Evolutionary conservation across 2,888 invertebrate species (phyloP).

Genomic region (Urechis unicinctus): DNA sequence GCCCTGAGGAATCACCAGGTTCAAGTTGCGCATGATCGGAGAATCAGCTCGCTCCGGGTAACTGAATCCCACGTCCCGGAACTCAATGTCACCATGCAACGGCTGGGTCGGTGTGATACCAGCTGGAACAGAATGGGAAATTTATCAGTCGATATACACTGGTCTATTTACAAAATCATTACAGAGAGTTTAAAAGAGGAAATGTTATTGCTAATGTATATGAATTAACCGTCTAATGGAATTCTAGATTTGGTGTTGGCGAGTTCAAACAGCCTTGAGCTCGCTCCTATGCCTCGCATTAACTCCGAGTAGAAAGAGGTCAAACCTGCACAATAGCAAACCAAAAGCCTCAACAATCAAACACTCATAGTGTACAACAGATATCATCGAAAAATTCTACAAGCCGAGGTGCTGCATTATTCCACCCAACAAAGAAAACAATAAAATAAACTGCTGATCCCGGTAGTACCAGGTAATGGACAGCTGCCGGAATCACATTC

Average conservation of each 20-base stretch:
- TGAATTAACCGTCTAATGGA: slow-evolving; percentile 54
- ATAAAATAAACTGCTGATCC: neutral
- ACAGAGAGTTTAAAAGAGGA: neutral
- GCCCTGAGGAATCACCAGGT: slow-evolving; percentile 60
- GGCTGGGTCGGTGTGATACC: slow-evolving; percentile 58
- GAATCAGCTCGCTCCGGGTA: slow-evolving; percentile 64
- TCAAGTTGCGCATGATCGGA: slow-evolving; percentile 62
- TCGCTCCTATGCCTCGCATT: slow-evolving; percentile 88
- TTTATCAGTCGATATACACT: too few relatives aligned
- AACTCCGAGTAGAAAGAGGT: slow-evolving; percentile 88
- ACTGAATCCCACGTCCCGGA: slow-evolving; percentile 67
- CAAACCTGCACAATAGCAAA: slow-evolving; percentile 51
- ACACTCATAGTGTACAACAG: too few relatives aligned
- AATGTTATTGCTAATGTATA: neutral
- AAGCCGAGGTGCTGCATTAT: neutral
- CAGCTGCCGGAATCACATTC: neutral
- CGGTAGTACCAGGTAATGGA: neutral
- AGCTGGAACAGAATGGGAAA: slow-evolving; percentile 51
- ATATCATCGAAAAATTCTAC: too few relatives aligned
- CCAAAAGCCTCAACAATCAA: too few relatives aligned
- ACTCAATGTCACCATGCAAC: slow-evolving; percentile 63
- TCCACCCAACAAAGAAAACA: too few relatives aligned
- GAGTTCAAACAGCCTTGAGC: slow-evolving; percentile 80
- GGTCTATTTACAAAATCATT: too few relatives aligned
- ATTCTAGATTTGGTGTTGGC: slow-evolving; percentile 74